A percentile compares a stretch with the other conserved stretches of the same genome.
These are phyloP conservation scores for Phorcus lineatus DNA, from an alignment of 2,888 invertebrate species.

Conservation along the genomic window DNA sequence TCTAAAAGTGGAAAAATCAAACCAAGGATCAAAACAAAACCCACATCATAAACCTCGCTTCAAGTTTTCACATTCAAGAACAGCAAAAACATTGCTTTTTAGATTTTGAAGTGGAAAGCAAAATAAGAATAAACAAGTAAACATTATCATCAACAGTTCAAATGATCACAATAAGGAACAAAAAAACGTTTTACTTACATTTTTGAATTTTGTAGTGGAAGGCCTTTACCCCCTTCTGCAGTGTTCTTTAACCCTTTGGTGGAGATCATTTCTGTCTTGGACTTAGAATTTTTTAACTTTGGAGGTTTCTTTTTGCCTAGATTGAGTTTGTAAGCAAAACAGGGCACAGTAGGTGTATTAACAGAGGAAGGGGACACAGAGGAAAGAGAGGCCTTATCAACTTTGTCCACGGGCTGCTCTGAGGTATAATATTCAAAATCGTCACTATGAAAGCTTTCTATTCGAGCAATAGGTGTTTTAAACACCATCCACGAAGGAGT, in stretches of 20 bases:
- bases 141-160: too few relatives aligned
- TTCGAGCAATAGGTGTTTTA: conserved; percentile 67
- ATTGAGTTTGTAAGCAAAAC: conserved; percentile 67
- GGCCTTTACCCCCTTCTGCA: not conserved
- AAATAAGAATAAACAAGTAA: too few relatives aligned
- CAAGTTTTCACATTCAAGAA: too few relatives aligned
- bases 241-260: conserved; percentile 17
- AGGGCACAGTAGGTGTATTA: conserved; percentile 67
- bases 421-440: conserved; percentile 64
- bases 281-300: conserved; percentile 48
- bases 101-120: too few relatives aligned
- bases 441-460: conserved; percentile 72
- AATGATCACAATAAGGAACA: not conserved
- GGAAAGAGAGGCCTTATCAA: conserved; percentile 47
- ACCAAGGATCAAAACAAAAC: too few relatives aligned
- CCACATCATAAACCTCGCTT: too few relatives aligned
- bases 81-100: too few relatives aligned
- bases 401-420: conserved; percentile 44
- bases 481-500: conserved; percentile 66
- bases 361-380: conserved; percentile 60
- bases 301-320: conserved; percentile 59
- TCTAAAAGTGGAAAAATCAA: too few relatives aligned
- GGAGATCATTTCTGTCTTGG: conserved; percentile 27
- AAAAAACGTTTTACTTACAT: not conserved
- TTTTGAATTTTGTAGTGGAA: not conserved